Evolutionary conservation across 2,797 vertebrate species (phyloP).

Genomic region (Silurus lanzhouensis): DNA sequence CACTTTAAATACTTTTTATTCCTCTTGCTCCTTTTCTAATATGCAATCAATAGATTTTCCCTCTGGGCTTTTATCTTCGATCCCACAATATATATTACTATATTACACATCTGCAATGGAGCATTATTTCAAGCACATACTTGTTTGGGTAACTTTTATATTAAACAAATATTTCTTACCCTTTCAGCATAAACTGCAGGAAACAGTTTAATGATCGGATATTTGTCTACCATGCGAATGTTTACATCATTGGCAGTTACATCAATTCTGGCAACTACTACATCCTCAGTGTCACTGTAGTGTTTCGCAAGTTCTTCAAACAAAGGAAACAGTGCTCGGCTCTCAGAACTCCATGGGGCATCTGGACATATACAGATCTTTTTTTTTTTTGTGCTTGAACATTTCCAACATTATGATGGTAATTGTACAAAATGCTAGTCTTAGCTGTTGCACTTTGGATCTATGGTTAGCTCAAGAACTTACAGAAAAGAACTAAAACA

Average conservation of each 20-base stretch:
- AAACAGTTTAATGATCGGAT: slow-evolving; percentile 83
- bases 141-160: not conserved
- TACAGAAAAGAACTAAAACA: slow-evolving; percentile 90
- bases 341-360: slow-evolving; percentile 81
- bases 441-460: not conserved
- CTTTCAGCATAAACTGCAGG: slow-evolving; percentile 75
- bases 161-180: slow-evolving; percentile 65
- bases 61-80: not conserved
- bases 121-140: not conserved
- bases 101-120: not conserved
- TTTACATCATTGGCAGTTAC: slow-evolving; percentile 85
- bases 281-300: slow-evolving; percentile 67
- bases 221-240: slow-evolving; percentile 64
- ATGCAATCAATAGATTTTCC: not conserved
- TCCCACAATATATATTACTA: no score
- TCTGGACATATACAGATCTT: slow-evolving; percentile 68
- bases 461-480: slow-evolving; percentile 61
- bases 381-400: not conserved
- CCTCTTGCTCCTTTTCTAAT: not conserved
- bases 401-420: not conserved
- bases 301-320: slow-evolving; percentile 84
- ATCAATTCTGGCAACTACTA: slow-evolving; percentile 84
- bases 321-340: slow-evolving; percentile 74
- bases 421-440: not conserved
- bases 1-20: not conserved